Conservation (phyloP, 2,888 invertebrate species). For the Mesorhabditis belari region DNA sequence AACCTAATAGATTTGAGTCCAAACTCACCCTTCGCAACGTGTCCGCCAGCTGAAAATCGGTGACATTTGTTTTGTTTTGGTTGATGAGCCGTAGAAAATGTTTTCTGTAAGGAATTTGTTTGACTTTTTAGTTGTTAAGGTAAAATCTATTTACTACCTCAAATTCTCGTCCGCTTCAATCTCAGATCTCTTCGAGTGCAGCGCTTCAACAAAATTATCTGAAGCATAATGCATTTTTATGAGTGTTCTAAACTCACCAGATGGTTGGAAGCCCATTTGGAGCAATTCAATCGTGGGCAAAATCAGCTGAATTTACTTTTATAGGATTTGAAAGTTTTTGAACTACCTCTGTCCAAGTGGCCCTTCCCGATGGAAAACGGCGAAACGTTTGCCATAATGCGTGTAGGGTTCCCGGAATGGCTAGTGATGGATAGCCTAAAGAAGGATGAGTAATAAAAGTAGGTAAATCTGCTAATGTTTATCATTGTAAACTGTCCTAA, state of each 20-base stretch:
- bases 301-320: neutral
- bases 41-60: neutral
- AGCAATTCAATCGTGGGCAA: neutral
- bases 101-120: neutral
- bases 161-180: neutral
- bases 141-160: no score
- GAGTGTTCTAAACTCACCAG: neutral
- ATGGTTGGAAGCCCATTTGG: neutral
- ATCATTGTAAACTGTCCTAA: no score
- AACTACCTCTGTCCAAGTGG: neutral
- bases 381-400: neutral
- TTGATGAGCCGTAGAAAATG: no score
- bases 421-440: neutral
- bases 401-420: neutral
- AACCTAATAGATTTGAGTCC: no score
- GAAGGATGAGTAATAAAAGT: no score
- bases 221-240: neutral
- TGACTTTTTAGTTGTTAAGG: neutral
- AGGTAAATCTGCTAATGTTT: no score
- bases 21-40: neutral
- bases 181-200: neutral
- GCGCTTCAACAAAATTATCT: neutral
- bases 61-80: neutral
- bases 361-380: neutral
- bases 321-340: neutral